Evolutionary conservation across 2,888 invertebrate genomes (phyloP), one percentile per base, ranked within the genome.

Genomic region (Microctonus hyperodae): DNA sequence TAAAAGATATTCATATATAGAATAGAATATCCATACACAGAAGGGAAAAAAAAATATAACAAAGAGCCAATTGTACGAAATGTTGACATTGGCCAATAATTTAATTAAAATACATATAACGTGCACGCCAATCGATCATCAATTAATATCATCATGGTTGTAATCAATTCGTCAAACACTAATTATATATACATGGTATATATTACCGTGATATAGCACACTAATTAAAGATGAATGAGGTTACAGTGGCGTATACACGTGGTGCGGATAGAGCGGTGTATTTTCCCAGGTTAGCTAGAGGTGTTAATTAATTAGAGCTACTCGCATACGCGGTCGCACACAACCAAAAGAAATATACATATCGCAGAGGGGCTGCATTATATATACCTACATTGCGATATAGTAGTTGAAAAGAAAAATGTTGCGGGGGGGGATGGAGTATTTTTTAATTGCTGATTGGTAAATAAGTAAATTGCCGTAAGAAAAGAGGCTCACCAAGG

Each of bases 251-350:
- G 40, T 44, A 62, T 50, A 20, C 40, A 50, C 33, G 11, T 16
- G 13, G 16, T 37, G 31, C 40, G 33, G 33, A 25, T 23, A 35
- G 35, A 31, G 25, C 22, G 31, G 55, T 51, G 33, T 31, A 55
- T 55, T 60, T 50, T 60, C 66, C 68, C 73, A 77, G 71, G 73
- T 74, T 73, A 72, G 74, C 77, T 74, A 73, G 76, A 79, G 82
- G 80, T 82, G 81, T 83, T 83, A 83, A 83, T 83, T 83, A 83
- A 82, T 83, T 81, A 83, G 78, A 82, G 78, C 75, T 78, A 78
- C 79, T 80, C 80, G 75, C 74, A 53, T 55, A 63, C 56, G 66
- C 68, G 57, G 20, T 28, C 37, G 33, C 55, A 62, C 22, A 56
- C n/a, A 5, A 22, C 13, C 16, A 20, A 51, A 68, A 57, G 50